Conservation (phyloP, 1,140 invertebrate genomes). For the Cotesia glomerata region DNA sequence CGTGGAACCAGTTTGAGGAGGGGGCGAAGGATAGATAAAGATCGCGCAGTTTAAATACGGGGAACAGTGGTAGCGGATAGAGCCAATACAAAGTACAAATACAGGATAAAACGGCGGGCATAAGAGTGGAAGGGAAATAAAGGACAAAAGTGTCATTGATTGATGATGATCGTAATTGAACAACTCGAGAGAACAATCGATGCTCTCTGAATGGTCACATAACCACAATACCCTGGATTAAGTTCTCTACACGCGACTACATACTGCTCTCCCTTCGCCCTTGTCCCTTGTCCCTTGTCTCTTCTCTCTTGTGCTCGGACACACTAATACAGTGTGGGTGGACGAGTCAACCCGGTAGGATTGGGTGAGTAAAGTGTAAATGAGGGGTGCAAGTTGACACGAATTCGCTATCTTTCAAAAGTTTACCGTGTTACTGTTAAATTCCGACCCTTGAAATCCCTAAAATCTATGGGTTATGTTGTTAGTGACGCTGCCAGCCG, state of each 20-base stretch:
- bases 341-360: too few relatives aligned
- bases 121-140: neutral
- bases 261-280: neutral
- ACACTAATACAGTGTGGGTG: neutral
- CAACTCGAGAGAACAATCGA: slow-evolving; percentile 19
- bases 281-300: neutral
- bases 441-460: slow-evolving; percentile 33
- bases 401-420: slow-evolving; percentile 27
- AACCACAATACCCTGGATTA: slow-evolving; percentile 20
- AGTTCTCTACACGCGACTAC: slow-evolving; percentile 1
- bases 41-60: too few relatives aligned
- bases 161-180: slow-evolving; percentile 21
- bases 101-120: neutral
- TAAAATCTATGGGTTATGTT: slow-evolving; percentile 32
- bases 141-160: slow-evolving; percentile 19
- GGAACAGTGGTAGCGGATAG: too few relatives aligned
- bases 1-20: too few relatives aligned
- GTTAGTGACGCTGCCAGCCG: too few relatives aligned
- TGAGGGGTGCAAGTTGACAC: neutral
- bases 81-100: neutral
- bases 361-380: too few relatives aligned
- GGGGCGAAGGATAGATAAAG: too few relatives aligned
- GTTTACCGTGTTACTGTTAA: neutral
- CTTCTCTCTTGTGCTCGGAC: neutral
- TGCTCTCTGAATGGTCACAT: slow-evolving; percentile 2